A percentile compares a stretch with the other conserved stretches of the same genome.
These are phyloP conservation scores for Orchesella cincta DNA, from an alignment of 1,140 invertebrate species.

Conservation along the genomic window DNA sequence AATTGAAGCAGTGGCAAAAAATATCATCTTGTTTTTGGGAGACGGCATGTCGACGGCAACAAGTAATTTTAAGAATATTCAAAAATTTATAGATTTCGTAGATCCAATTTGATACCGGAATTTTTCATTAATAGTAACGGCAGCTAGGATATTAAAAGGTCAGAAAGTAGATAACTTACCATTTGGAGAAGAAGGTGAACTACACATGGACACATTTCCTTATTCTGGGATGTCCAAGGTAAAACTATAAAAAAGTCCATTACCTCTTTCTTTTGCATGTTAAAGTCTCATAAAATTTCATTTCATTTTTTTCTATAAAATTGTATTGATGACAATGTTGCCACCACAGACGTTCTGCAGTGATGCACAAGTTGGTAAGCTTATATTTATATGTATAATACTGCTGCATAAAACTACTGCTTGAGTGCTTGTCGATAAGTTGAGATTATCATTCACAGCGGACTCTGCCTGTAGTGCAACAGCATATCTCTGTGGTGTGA, in stretches of 20 bases:
- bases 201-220: slow-evolving; percentile 78
- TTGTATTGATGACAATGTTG: not conserved
- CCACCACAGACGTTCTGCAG: slow-evolving; percentile 58
- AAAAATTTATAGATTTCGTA: no score
- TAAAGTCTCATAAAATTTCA: not conserved
- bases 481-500: slow-evolving; percentile 59
- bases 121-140: no score
- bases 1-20: slow-evolving; percentile 61
- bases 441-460: no score
- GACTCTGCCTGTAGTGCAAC: slow-evolving; percentile 61
- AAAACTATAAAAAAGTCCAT: not conserved
- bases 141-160: slow-evolving; percentile 57
- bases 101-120: no score
- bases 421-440: no score
- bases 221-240: slow-evolving; percentile 64
- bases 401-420: no score
- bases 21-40: slow-evolving; percentile 73
- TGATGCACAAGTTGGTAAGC: slow-evolving; percentile 58
- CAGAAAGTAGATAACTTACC: slow-evolving; percentile 58
- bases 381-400: no score
- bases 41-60: slow-evolving; percentile 72
- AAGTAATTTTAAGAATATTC: no score
- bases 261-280: not conserved
- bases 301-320: not conserved
- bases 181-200: slow-evolving; percentile 64